A percentile compares a stretch with the other conserved stretches of the same genome.
These are phyloP conservation scores for Drosophila hamatofila DNA, from an alignment of 2,888 invertebrate species.

Conservation along the genomic window DNA sequence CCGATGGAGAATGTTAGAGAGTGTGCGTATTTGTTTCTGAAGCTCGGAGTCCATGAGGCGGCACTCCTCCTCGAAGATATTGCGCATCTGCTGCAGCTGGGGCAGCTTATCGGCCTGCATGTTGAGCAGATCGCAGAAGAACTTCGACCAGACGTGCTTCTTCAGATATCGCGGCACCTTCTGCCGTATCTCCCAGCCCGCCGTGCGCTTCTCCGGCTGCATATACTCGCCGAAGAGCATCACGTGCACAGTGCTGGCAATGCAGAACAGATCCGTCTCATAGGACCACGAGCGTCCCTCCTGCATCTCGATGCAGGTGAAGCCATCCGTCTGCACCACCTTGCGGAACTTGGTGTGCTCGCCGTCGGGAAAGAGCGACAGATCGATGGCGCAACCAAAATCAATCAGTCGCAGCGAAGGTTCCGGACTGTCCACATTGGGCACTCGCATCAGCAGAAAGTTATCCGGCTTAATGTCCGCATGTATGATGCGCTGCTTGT, in stretches of 20 bases:
- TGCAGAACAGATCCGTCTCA: conserved; percentile 96
- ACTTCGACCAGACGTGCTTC: conserved; percentile 91
- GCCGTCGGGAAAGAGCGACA: conserved; percentile 92
- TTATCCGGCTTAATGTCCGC: conserved; percentile 99
- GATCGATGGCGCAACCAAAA: conserved; percentile 97
- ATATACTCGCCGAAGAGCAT: conserved; percentile 96
- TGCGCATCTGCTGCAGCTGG: conserved; percentile 86
- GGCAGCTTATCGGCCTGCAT: conserved; percentile 92
- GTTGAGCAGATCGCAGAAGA: conserved; percentile 93
- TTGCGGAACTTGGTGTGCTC: conserved; percentile 90
- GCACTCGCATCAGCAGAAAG: conserved; percentile 91
- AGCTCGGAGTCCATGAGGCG: conserved; percentile 85
- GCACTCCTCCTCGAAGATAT: conserved; percentile 83
- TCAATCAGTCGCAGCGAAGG: conserved; percentile 95
- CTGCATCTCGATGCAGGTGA: conserved; percentile 96
- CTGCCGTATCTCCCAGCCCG: conserved; percentile 89
- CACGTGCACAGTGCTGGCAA: conserved; percentile 95
- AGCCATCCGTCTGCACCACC: conserved; percentile 92
- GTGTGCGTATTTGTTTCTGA: conserved; percentile 84
- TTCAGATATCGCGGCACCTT: conserved; percentile 92
- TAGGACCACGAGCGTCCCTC: conserved; percentile 97
- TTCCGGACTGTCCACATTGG: conserved; percentile 88
- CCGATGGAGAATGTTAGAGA: conserved; percentile 84
- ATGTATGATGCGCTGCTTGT: conserved; percentile 95
- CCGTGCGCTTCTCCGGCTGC: conserved; percentile 89